Evolutionary conservation across 2,113 vertebrate species (phyloP), one percentile per base, ranked within the genome.

Genomic region (Collichthys lucidus): DNA sequence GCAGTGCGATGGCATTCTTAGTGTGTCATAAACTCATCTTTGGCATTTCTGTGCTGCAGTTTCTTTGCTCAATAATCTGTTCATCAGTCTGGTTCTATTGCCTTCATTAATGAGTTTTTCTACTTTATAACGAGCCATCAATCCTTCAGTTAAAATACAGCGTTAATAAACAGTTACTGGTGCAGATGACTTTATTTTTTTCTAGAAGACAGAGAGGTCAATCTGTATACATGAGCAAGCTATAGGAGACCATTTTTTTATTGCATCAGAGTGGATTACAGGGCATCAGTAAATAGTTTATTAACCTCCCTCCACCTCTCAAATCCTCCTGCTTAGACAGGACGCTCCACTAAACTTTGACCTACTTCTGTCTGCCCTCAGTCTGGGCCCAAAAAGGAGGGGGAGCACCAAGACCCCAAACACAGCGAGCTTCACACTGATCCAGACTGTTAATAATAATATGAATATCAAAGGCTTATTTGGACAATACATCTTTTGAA

Each of bases 341-440:
- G 85, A 93, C 80, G 88, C 93, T 92, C 80, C 77, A 89, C 64
- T 94, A 90, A 92, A 93, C 92, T 93, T 93, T 93, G 92, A 94
- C 93, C 92, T 89, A 93, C 82, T 94, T 93, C 71, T 82, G 77
- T 85, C 74, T 59, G 52, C 52, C 56, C 74, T 79, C 42, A 69
- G 87, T 84, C 84, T 87, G 74, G 61, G 62, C 77, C 22, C 35
- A 8, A 40, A 12, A 46, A 3, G 52, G 22, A 24, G 22, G 47
- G n/a, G 59, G 60, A 40, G 35, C 35, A 20, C 11, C 20, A 50
- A 83, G 82, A 85, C 66, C 74, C 89, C 60, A 74, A 86, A 88
- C 67, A 47, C 66, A 73, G 56, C 1, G 4, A 80, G 74, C 79
- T 66, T 83, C 69, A 76, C 26, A 49, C 85, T 80, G 77, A 79